phyloP scores from a whole-genome alignment of 2,113 vertebrate species.

The Chionis minor region DNA sequence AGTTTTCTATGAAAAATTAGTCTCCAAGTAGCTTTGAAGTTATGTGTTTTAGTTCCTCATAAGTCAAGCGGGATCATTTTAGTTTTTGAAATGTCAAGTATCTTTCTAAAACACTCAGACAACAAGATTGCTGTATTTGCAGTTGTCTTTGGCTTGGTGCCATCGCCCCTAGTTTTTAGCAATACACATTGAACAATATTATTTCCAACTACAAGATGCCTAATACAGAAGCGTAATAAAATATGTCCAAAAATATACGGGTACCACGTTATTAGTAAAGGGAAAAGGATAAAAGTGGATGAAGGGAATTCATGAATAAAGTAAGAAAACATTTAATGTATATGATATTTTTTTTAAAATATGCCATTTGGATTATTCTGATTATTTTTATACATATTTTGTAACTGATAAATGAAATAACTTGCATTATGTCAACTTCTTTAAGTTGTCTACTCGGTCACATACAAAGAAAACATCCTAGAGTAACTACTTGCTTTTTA shows the following conservation, averaged over 20 bases:
- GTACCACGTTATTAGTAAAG: neutral
- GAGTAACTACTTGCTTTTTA: neutral
- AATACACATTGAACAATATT: neutral
- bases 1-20: neutral
- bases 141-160: slow-evolving; percentile 41
- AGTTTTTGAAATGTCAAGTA: slow-evolving; percentile 50
- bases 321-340: neutral
- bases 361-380: neutral
- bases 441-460: neutral
- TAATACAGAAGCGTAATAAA: neutral
- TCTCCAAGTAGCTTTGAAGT: neutral
- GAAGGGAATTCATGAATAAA: neutral
- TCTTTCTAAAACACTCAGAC: slow-evolving; percentile 19
- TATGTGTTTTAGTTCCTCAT: slow-evolving; percentile 7
- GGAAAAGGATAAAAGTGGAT: neutral
- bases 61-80: slow-evolving; percentile 48
- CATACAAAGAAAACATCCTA: neutral
- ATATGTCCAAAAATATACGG: neutral
- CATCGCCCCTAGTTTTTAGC: slow-evolving; percentile 33
- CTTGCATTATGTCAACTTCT: neutral
- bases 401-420: neutral
- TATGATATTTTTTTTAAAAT: neutral
- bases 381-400: neutral
- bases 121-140: slow-evolving; percentile 44
- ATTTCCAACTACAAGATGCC: slow-evolving; percentile 44